Percentiles rank a stretch among this genome's conserved stretches.
Evolutionary conservation across 37 sponge, comb jelly and placozoan genomes (phyloP).

Genomic region (Halisarca cf. caerulea): DNA sequence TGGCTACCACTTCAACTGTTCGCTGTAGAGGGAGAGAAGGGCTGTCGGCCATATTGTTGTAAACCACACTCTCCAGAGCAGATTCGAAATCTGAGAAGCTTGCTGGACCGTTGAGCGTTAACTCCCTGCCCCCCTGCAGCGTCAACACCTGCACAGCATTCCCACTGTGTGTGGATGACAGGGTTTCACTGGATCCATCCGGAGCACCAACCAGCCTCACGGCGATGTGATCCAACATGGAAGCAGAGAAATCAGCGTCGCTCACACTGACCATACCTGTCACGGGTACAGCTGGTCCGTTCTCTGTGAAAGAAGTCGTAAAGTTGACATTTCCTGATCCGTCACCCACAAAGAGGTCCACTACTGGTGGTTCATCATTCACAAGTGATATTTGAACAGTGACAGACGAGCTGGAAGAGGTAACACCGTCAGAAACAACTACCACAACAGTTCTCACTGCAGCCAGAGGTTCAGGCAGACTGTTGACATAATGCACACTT

Average conservation of each 20-base stretch:
- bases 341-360: conserved; percentile 41
- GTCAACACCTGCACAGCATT: background rate
- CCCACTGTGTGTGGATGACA: conserved; percentile 16
- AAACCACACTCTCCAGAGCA: background rate
- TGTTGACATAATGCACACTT: conserved; percentile 44
- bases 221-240: conserved; percentile 10
- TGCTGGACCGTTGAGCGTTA: conserved; percentile 50
- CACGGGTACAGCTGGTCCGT: conserved; percentile 14
- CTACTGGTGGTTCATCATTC: conserved; percentile 43
- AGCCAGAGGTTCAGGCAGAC: conserved; percentile 21
- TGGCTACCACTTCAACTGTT: conserved; percentile 46
- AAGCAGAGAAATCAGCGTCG: conserved; percentile 21
- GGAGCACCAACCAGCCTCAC: background rate
- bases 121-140: background rate
- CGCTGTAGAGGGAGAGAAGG: conserved; percentile 32
- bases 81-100: conserved; percentile 35
- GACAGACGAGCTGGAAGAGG: background rate
- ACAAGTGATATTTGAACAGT: conserved; percentile 15
- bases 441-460: background rate
- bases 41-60: conserved; percentile 46
- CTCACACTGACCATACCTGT: background rate
- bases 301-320: conserved; percentile 21
- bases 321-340: conserved; percentile 7
- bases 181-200: conserved; percentile 29
- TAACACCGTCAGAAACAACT: conserved; percentile 47